These are phyloP conservation scores for Laupala kohalensis DNA, from an alignment of 1,140 invertebrate species.

Conservation along the genomic window DNA sequence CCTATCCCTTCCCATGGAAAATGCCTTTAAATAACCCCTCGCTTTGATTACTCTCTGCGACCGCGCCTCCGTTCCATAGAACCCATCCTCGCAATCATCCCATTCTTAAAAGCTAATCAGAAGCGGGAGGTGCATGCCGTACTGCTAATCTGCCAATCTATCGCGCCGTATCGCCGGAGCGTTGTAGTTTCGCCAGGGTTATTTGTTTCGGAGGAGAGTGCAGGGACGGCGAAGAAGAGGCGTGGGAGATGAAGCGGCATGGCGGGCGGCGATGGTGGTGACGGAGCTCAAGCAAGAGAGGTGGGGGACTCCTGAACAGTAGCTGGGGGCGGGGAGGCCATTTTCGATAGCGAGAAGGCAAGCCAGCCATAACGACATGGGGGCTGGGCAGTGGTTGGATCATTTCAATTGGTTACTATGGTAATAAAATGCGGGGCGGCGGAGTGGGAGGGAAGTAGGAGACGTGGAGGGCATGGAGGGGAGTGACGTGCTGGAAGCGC, in stretches of 20 bases:
- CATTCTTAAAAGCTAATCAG: neutral
- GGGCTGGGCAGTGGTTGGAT: constrained; percentile 3
- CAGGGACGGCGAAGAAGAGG: neutral
- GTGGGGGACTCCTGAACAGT: too few relatives aligned
- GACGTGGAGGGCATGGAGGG: neutral
- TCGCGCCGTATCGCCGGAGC: neutral
- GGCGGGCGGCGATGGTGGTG: neutral
- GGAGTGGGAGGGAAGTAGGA: neutral
- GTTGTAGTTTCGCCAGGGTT: neutral
- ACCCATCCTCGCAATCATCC: neutral
- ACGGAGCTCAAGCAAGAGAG: neutral
- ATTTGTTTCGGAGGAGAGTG: neutral
- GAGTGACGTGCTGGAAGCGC: neutral
- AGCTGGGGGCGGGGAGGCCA: neutral
- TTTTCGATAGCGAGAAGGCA: constrained; percentile 3
- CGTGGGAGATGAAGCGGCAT: too few relatives aligned
- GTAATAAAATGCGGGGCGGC: constrained; percentile 7
- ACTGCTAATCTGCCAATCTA: neutral
- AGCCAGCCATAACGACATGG: constrained; percentile 6
- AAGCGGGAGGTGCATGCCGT: neutral
- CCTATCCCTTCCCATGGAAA: too few relatives aligned
- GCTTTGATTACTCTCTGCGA: too few relatives aligned
- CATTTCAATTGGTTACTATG: constrained; percentile 10
- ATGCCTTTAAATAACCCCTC: too few relatives aligned
- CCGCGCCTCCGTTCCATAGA: neutral